Conservation (phyloP, 2,797 vertebrate genomes). For the Valencia hispanica region DNA sequence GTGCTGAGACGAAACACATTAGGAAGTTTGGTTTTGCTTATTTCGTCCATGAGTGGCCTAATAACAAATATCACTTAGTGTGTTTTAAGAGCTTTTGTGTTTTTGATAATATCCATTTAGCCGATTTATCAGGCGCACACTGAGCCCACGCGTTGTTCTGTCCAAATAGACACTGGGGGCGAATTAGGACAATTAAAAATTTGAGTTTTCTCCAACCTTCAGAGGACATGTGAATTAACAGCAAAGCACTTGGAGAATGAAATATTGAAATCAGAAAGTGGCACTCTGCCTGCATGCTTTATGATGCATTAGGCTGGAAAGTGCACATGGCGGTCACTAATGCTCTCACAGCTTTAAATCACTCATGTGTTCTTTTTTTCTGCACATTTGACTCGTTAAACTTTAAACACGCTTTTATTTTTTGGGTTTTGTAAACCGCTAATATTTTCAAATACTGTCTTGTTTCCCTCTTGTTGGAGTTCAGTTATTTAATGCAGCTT, state of each 20-base stretch:
- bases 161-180: neutral
- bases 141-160: neutral
- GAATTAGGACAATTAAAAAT: neutral
- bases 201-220: neutral
- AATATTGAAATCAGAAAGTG: slow-evolving; percentile 57
- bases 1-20: slow-evolving; percentile 30
- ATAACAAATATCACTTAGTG: slow-evolving; percentile 1
- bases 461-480: neutral
- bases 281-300: neutral
- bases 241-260: slow-evolving; percentile 29
- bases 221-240: slow-evolving; percentile 23
- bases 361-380: neutral
- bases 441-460: neutral
- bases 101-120: slow-evolving; percentile 21
- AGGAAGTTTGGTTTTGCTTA: slow-evolving; percentile 15
- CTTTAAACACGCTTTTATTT: slow-evolving; percentile 21
- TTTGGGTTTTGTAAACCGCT: slow-evolving; percentile 1
- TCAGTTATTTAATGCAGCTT: slow-evolving; percentile 25
- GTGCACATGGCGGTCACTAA: slow-evolving; percentile 18
- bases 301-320: slow-evolving; percentile 33
- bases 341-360: neutral
- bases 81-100: neutral
- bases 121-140: neutral
- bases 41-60: slow-evolving; percentile 1
- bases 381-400: slow-evolving; percentile 17